phyloP scores from a whole-genome alignment of 2,113 vertebrate species.

The Engraulis encrasicolus region DNA sequence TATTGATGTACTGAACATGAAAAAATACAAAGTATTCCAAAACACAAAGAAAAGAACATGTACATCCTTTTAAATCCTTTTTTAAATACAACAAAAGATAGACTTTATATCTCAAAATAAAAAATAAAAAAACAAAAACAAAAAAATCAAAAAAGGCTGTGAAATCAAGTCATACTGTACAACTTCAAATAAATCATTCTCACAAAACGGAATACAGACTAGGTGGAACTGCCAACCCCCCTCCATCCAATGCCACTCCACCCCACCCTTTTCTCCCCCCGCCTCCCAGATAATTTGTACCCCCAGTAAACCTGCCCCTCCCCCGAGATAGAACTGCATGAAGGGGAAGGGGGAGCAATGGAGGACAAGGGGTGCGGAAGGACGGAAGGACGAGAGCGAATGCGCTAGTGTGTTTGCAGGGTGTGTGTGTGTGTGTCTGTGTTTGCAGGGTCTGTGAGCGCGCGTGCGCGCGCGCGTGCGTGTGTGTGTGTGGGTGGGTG shows the following conservation, averaged over 20 bases:
- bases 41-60: conserved; percentile 98
- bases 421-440: too few species aligned
- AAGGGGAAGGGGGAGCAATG: not conserved
- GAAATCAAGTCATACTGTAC: conserved; percentile 95
- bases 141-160: conserved; percentile 72
- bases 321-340: not conserved
- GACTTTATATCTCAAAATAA: conserved; percentile 87
- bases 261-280: not conserved
- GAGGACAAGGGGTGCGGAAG: too few species aligned
- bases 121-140: not conserved
- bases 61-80: conserved; percentile 81
- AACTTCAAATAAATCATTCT: conserved; percentile 93
- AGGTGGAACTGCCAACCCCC: conserved; percentile 56
- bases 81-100: conserved; percentile 97
- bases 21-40: conserved; percentile 95
- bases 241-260: not conserved
- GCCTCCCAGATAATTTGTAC: too few species aligned
- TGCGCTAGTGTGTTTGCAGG: too few species aligned
- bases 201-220: conserved; percentile 91
- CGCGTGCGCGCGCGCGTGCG: too few species aligned
- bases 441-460: too few species aligned
- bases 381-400: too few species aligned
- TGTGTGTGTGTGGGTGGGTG: not conserved
- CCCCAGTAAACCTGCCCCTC: too few species aligned
- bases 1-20: conserved; percentile 99